Base-by-base conservation (phyloP, 2,888 invertebrate genomes). In the Thalpophila matura region DNA sequence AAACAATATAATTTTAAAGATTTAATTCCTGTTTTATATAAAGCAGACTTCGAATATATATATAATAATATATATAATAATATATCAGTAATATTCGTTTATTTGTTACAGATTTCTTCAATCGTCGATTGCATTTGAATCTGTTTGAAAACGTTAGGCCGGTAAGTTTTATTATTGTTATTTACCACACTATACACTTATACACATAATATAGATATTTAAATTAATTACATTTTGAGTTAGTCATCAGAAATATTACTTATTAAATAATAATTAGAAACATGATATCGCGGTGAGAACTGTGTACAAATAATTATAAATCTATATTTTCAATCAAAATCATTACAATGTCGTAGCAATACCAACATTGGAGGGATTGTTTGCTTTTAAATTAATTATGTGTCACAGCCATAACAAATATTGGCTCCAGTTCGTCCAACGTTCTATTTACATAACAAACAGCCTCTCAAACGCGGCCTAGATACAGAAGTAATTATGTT, bases 51-150 rank as follows among this genome's bases (percentile, higher is more conserved):
- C n/a, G n/a, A n/a, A n/a, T n/a, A n/a, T n/a, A n/a, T n/a, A n/a
- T n/a, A n/a, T n/a, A n/a, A n/a, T n/a, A n/a, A n/a, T 2, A 31
- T 4, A 4, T 9, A 38, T 20, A 4, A 10, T 4, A 7, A 10
- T n/a, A 5, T 24, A 24, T 40, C 20, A n/a, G 12, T 24, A 0
- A 22, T 10, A 6, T 12, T 22, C 3, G 2, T 56, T 55, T 47
- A n/a, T 56, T 68, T 70, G 47, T 69, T 69, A 26, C 65, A 69
- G 68, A 53, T 64, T 18, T 20, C 10, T 1, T 9, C 45, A 0
- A 27, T 16, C 2, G 3, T 35, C 46, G 2, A 16, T 22, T 29
- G n/a, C 56, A 0, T 12, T 45, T 37, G 46, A 26, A 53, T 29
- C 12, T 16, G 6, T 7, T 26, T 12, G 24, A 37, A 40, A 22